Percentiles rank a stretch among this genome's conserved stretches.
Conservation (phyloP, 2,797 vertebrate genomes). For the Liasis olivaceus region DNA sequence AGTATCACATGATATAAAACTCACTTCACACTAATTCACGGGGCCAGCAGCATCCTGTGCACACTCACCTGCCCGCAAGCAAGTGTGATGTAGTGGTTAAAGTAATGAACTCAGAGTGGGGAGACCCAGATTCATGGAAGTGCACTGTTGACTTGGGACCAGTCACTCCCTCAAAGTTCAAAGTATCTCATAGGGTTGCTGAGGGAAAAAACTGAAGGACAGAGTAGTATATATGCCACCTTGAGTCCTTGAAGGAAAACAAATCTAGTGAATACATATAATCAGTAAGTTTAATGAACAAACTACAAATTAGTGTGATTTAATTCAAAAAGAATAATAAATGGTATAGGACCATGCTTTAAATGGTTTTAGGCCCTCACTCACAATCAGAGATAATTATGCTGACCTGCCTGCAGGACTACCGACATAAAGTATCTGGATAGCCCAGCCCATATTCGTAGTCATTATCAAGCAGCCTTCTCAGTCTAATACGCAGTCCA, state of each 20-base stretch:
- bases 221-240: neutral
- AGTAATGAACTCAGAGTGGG: neutral
- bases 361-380: neutral
- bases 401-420: neutral
- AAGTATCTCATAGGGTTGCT: neutral
- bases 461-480: neutral
- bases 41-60: neutral
- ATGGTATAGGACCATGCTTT: neutral
- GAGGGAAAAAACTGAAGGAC: neutral
- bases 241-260: neutral
- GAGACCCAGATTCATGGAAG: neutral
- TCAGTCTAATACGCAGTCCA: neutral
- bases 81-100: neutral
- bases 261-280: neutral
- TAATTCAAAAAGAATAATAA: neutral
- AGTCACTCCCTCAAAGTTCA: neutral
- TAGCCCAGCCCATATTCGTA: neutral
- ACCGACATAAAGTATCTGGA: too few relatives aligned
- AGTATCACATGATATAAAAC: neutral
- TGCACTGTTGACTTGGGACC: neutral
- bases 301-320: neutral
- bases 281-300: neutral
- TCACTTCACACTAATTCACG: neutral
- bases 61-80: accelerated
- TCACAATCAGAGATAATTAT: neutral